These are phyloP conservation scores for Himantopus leucocephalus DNA, from an alignment of 2,113 vertebrate species.

Conservation along the genomic window DNA sequence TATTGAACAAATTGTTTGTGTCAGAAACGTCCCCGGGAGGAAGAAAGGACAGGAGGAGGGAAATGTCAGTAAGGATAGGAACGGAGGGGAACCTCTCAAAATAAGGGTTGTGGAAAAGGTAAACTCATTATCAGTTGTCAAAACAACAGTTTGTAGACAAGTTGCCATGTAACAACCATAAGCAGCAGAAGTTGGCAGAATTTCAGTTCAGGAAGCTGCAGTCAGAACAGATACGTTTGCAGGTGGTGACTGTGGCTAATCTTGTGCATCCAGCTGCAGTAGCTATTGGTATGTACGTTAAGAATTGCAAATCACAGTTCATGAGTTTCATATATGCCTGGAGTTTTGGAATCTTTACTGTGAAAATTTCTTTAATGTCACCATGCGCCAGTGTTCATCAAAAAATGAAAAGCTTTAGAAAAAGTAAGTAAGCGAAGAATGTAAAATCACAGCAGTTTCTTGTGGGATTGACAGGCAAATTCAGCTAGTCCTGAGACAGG, in stretches of 20 bases:
- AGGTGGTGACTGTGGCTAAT: neutral
- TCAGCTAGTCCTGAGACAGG: neutral
- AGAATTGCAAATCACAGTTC: neutral
- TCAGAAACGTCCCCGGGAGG: neutral
- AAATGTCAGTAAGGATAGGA: neutral
- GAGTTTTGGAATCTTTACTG: neutral
- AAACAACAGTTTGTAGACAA: neutral
- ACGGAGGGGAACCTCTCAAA: neutral
- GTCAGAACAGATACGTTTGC: neutral
- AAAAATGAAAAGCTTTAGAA: neutral
- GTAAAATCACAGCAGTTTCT: neutral
- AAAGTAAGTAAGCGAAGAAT: neutral
- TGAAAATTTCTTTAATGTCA: neutral
- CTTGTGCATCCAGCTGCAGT: neutral
- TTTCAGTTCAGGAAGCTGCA: conserved; percentile 29
- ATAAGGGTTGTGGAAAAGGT: neutral
- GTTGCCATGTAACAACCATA: neutral
- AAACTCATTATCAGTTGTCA: neutral
- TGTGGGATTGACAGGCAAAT: neutral
- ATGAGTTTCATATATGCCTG: neutral
- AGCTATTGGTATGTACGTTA: neutral
- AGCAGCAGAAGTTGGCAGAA: neutral
- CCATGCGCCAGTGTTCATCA: neutral
- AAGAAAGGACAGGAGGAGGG: neutral
- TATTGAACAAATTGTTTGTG: neutral